phyloP scores from a whole-genome alignment of 2,888 invertebrate genomes.

The Asteroscopus sphinx region DNA sequence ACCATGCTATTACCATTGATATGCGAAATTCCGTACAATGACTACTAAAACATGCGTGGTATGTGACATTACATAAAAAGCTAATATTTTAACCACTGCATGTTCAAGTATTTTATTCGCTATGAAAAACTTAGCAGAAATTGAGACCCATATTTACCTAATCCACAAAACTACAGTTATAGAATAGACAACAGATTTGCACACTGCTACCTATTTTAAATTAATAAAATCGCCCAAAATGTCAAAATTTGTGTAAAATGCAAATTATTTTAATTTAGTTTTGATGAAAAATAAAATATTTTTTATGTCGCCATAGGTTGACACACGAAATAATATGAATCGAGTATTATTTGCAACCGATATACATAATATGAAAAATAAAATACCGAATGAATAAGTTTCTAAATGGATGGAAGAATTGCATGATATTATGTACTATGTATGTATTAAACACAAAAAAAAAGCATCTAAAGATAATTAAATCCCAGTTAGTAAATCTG shows the following conservation, averaged over 20 bases:
- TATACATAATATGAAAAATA: background rate
- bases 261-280: slow-evolving; percentile 29
- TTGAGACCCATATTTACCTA: slow-evolving; percentile 49
- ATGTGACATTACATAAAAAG: background rate
- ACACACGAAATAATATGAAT: too few relatives aligned
- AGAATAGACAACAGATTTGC: slow-evolving; percentile 46
- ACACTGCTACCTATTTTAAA: slow-evolving; percentile 50
- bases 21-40: too few relatives aligned
- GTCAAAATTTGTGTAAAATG: slow-evolving; percentile 41
- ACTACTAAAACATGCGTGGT: too few relatives aligned
- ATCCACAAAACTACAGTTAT: slow-evolving; percentile 48
- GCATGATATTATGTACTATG: too few relatives aligned
- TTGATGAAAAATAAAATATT: background rate
- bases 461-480: too few relatives aligned
- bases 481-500: too few relatives aligned
- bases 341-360: too few relatives aligned
- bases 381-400: too few relatives aligned
- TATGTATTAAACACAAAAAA: too few relatives aligned
- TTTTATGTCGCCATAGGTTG: background rate
- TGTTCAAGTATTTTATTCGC: background rate
- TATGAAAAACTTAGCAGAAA: slow-evolving; percentile 54
- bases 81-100: background rate
- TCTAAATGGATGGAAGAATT: background rate
- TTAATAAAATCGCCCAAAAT: slow-evolving; percentile 43
- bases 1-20: too few relatives aligned